Base-by-base conservation (phyloP, 2,888 invertebrate species). In the Heliconius erato region DNA sequence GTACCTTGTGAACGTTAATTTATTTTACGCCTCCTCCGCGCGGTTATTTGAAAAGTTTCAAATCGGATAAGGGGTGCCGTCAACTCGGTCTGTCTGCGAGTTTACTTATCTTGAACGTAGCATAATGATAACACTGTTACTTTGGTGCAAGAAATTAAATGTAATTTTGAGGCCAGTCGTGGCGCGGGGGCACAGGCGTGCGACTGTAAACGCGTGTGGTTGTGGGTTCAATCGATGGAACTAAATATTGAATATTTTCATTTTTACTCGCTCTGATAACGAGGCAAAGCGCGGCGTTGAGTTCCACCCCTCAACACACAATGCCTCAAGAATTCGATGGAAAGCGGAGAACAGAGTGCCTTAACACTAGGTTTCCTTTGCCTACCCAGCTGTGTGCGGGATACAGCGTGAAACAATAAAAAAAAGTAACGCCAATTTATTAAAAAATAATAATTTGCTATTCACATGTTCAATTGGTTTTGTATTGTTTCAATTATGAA, bases 21-120 rank as follows among this genome's bases (percentile, higher is more conserved):
- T 80, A 71, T 80, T 83, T 83, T 80, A 82, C 74, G 72, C 74
- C 59, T 72, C 72, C 76, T 78, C 54, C 77, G 28, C 77, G 32
- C 74, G 82, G 77, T 77, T 83, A 83, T 83, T 83, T 83, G 80
- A 83, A 80, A 83, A 83, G 80, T 83, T 83, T 83, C 65, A 71
- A 81, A 81, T 81, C 81, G 44, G 81, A 81, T 78, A 78, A 81
- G 28, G 69, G 63, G 69, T 72, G 49, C 71, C 78, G 78, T 78
- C 77, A 78, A 78, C 81, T 74, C 40, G 78, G 71, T 65, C 59
- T 69, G 63, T 71, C 81, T 65, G 49, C 71, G 69, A 78, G 71
- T 49, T 81, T 78, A 32, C 69, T 69, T 54, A 78, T 78, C 76
- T 59, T 32, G n/a, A 76, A 63, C 32, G 67, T 49, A 44, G 19